Percentiles rank a stretch among this genome's conserved stretches.
Conservation (phyloP, 2,113 vertebrate species). For the Geococcyx californianus region DNA sequence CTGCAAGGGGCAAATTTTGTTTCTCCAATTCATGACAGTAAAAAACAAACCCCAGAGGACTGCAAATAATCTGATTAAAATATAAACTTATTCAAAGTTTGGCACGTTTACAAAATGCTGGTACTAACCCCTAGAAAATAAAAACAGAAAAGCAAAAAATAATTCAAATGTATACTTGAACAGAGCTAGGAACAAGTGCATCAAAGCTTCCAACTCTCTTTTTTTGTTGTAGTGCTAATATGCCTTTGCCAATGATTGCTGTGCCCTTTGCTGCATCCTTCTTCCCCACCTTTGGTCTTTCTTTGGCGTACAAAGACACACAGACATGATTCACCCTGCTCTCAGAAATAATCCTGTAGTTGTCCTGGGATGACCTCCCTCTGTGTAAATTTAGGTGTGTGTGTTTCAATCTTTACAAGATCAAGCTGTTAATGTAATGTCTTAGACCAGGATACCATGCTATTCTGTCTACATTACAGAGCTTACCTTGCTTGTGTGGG, state of each 20-base stretch:
- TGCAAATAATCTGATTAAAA: neutral
- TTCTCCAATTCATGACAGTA: neutral
- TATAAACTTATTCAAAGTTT: neutral
- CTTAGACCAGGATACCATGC: neutral
- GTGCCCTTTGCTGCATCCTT: slow-evolving; percentile 11
- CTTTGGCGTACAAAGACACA: neutral
- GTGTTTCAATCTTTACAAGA: slow-evolving; percentile 20
- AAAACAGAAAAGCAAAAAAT: neutral
- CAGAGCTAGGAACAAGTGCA: neutral
- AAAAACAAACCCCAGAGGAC: neutral
- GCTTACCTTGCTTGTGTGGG: neutral
- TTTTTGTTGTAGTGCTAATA: neutral
- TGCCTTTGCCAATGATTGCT: neutral
- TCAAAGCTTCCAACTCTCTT: neutral
- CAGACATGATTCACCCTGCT: slow-evolving; percentile 10
- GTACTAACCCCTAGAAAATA: neutral
- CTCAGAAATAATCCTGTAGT: slow-evolving; percentile 6
- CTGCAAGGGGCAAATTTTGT: neutral
- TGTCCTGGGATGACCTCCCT: slow-evolving; percentile 29
- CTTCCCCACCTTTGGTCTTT: neutral
- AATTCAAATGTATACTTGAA: neutral
- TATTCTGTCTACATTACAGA: neutral
- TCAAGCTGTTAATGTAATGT: neutral
- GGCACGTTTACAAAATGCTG: neutral
- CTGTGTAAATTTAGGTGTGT: slow-evolving; percentile 32